Conservation (phyloP, 1,140 invertebrate genomes). For the Palaemon carinicauda region DNA sequence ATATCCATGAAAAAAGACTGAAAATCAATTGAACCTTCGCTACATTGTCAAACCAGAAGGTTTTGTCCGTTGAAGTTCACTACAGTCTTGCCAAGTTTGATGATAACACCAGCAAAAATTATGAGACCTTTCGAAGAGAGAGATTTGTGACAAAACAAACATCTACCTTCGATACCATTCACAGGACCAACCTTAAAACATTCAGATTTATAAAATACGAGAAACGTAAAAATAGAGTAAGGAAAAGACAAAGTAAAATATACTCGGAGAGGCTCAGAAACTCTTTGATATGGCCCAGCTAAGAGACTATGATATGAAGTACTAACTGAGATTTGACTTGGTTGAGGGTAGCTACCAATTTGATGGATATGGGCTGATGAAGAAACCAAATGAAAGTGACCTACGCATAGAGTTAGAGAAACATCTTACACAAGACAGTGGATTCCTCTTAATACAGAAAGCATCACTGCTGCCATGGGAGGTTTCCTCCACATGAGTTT, state of each 20-base stretch:
- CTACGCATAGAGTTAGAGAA: slow-evolving; percentile 7
- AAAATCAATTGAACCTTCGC: background rate
- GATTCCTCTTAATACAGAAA: background rate
- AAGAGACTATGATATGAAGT: background rate
- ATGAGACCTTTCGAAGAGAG: background rate
- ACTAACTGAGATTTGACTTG: background rate
- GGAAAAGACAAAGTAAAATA: background rate
- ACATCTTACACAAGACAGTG: background rate
- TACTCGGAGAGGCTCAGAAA: background rate
- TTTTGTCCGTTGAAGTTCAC: background rate
- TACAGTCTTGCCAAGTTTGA: background rate
- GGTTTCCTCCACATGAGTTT: background rate
- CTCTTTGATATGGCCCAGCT: background rate
- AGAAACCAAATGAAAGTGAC: slow-evolving; percentile 22
- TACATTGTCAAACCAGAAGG: background rate
- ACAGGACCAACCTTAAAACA: background rate
- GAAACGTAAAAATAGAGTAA: background rate
- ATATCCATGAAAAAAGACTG: background rate
- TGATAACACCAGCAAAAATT: background rate
- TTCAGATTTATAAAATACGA: background rate
- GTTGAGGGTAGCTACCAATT: no score
- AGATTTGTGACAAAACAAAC: background rate
- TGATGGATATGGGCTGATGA: slow-evolving; percentile 11
- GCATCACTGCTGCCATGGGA: background rate
- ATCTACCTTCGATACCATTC: no score